Base-by-base conservation (phyloP, 2,888 invertebrate genomes). In the Mesopsocus fuscifrons region DNA sequence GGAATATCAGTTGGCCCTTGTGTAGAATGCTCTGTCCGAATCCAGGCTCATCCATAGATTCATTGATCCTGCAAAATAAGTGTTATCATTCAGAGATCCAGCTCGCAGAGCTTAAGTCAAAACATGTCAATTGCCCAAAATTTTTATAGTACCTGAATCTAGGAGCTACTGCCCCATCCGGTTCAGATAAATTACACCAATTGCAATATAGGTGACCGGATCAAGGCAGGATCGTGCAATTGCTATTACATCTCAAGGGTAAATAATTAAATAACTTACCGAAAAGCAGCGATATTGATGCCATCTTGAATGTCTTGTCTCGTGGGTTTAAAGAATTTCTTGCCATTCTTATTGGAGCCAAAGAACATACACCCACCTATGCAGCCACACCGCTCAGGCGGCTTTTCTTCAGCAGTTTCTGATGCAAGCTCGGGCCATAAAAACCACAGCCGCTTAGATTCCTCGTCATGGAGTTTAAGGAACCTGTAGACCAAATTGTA, bases 361-460 rank as follows among this genome's bases (percentile, higher is more conserved):
- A 97, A 97, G 65, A 98, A 98, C 9, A 71, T 69, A 56, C 92
- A 94, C 1, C 94, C 94, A 2, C 97, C 97, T 22, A 83, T 80
- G 59, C 97, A 98, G 1, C 95, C 97, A 58, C 97, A 98, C 51
- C 81, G 83, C 21, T 63, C 63, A 16, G 55, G 50, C 0, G 72
- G 65, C 45, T 68, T 67, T 50, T 75, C 74, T 2, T 72, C 69
- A 16, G 57, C 55, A 35, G 61, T 59, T 51, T 79, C 77, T 15
- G 67, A 66, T 6, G 20, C 20, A 20, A 20, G 6, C 8, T 38
- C 18, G 0, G 83, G 77, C 95, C 95, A 97, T 20, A 98, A 62
- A 57, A 98, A 97, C 88, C 91, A 92, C 26, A 98, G 64, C 45
- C 92, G 72, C 56, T 84, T 85, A 1, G 77, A 76, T 51, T 77